These are phyloP conservation scores for Harpagoxenus sublaevis DNA, from an alignment of 2,888 invertebrate genomes.

Conservation along the genomic window DNA sequence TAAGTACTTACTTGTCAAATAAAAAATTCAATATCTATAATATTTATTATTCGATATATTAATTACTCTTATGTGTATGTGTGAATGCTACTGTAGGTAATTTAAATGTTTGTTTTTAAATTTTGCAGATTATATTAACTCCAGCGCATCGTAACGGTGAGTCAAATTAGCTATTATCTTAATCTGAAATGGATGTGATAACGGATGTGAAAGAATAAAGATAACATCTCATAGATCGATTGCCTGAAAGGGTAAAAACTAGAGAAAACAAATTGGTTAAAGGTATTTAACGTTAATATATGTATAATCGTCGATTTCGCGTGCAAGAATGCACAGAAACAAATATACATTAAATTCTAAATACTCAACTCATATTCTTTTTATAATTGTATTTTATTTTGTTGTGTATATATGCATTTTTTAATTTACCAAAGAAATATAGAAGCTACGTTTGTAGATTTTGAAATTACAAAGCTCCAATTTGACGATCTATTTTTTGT, in stretches of 20 bases:
- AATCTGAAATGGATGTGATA: background rate
- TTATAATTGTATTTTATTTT: background rate
- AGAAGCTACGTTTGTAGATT: background rate
- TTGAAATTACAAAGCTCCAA: constrained; percentile 14
- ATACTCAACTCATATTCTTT: background rate
- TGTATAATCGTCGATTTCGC: background rate
- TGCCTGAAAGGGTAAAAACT: no score
- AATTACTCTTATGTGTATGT: background rate
- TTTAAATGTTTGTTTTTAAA: background rate
- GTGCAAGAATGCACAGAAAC: background rate
- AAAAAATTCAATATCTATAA: background rate
- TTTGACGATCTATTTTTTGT: background rate
- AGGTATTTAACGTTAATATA: background rate
- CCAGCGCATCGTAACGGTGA: background rate
- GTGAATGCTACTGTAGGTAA: background rate
- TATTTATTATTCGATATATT: constrained; percentile 6
- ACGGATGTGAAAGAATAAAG: no score
- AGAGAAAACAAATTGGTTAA: no score
- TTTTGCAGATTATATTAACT: background rate
- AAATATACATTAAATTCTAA: background rate
- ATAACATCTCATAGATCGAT: no score
- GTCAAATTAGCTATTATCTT: background rate
- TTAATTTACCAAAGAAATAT: background rate
- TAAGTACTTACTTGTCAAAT: background rate
- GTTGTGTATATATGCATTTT: background rate